phyloP scores from a whole-genome alignment of 2,113 vertebrate genomes.

The Callorhinus ursinus region DNA sequence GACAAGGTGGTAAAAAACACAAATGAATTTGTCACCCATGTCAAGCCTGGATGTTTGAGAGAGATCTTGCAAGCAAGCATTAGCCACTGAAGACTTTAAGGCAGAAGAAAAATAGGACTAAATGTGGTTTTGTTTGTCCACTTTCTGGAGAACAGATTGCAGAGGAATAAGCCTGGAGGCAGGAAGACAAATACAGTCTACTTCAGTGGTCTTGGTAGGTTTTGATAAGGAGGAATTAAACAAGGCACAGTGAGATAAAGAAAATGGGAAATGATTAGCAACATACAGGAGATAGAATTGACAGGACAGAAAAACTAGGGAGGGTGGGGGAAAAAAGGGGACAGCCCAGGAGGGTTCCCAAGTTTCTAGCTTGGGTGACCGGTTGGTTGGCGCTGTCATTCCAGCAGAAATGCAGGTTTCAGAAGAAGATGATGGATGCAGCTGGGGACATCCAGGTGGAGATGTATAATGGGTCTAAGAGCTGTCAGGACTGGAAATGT shows the following conservation, averaged over 20 bases:
- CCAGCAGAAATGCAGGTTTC: background rate
- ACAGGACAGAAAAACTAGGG: background rate
- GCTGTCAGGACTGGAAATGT: background rate
- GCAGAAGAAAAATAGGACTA: background rate
- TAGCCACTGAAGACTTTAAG: background rate
- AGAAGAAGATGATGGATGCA: background rate
- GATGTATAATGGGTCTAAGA: background rate
- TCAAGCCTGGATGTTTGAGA: slow-evolving; percentile 4
- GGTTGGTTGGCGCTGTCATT: background rate
- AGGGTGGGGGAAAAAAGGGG: background rate
- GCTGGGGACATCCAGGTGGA: background rate
- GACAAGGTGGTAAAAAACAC: background rate
- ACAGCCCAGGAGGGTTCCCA: background rate
- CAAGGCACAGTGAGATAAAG: background rate
- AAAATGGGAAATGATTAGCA: background rate
- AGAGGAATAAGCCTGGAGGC: background rate
- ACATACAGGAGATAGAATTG: accelerated
- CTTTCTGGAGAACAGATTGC: background rate
- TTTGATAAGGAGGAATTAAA: background rate
- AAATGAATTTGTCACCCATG: background rate
- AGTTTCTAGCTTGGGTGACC: background rate
- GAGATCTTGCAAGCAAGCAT: slow-evolving; percentile 19
- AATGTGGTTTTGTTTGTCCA: slow-evolving; percentile 31
- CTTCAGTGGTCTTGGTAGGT: background rate
- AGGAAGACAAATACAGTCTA: background rate